Percentiles rank a stretch among this genome's conserved stretches.
These are phyloP conservation scores for Eledone cirrhosa DNA, from an alignment of 2,888 invertebrate genomes.

Conservation along the genomic window DNA sequence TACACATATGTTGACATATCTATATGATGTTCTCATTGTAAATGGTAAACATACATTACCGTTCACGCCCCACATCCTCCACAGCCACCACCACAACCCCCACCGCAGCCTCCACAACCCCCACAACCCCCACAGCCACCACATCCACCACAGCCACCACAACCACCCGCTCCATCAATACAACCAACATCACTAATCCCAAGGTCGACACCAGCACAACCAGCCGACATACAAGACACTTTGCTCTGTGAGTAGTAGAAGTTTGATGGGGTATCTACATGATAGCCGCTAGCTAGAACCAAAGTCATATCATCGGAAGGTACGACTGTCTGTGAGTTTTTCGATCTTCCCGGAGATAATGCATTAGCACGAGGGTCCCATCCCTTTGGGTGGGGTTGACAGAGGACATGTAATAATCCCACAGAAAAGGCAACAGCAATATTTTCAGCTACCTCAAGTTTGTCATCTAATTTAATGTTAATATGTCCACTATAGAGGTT, in stretches of 20 bases:
- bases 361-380: slow-evolving; percentile 48
- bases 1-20: too few relatives aligned
- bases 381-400: slow-evolving; percentile 66
- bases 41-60: too few relatives aligned
- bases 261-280: slow-evolving; percentile 62
- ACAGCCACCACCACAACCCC: slow-evolving; percentile 39
- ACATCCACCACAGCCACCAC: slow-evolving; percentile 41
- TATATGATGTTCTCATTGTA: too few relatives aligned
- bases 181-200: slow-evolving; percentile 40
- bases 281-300: slow-evolving; percentile 68
- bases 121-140: slow-evolving; percentile 42
- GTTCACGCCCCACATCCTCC: slow-evolving; percentile 26
- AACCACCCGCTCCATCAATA: slow-evolving; percentile 35
- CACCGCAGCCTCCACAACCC: slow-evolving; percentile 42
- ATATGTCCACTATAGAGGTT: slow-evolving; percentile 57
- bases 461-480: slow-evolving; percentile 44
- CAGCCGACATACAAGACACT: slow-evolving; percentile 51
- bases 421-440: slow-evolving; percentile 68
- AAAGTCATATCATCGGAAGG: slow-evolving; percentile 62
- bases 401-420: slow-evolving; percentile 69
- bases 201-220: slow-evolving; percentile 42
- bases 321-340: slow-evolving; percentile 29
- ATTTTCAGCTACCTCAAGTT: slow-evolving; percentile 66
- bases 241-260: slow-evolving; percentile 32
- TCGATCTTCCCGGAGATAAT: background rate